Conservation (phyloP, 2,888 invertebrate species). For the Clepsis dumicolana region DNA sequence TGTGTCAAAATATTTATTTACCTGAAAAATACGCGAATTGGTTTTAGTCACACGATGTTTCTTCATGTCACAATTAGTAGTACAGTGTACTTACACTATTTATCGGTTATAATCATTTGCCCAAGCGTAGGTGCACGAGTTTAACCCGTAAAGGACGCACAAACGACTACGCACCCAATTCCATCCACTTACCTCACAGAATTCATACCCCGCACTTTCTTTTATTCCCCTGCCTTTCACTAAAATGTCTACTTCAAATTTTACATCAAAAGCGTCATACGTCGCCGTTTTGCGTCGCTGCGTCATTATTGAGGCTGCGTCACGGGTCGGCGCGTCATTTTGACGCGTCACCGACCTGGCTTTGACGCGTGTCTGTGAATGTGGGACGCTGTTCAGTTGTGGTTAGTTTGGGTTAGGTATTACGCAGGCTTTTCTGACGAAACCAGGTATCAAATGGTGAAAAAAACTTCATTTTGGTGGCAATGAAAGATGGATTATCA, state of each 20-base stretch:
- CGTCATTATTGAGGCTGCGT: constrained; percentile 33
- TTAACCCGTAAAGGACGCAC: background rate
- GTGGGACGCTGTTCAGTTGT: background rate
- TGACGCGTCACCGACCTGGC: constrained; percentile 32
- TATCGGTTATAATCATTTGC: too few species aligned
- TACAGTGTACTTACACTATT: too few species aligned
- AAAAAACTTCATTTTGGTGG: too few species aligned
- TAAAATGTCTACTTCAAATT: background rate
- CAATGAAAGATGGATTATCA: too few species aligned
- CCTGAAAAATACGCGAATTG: too few species aligned
- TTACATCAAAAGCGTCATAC: background rate
- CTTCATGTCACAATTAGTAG: too few species aligned
- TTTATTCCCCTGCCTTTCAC: background rate
- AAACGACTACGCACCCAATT: background rate
- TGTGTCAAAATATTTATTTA: too few species aligned
- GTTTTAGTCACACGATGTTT: too few species aligned
- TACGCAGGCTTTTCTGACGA: too few species aligned
- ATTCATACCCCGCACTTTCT: background rate
- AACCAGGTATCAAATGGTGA: too few species aligned
- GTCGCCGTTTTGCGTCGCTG: constrained; percentile 30
- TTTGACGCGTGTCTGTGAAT: constrained; percentile 34
- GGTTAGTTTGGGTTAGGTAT: background rate
- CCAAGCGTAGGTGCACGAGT: too few species aligned
- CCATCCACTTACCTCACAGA: background rate
- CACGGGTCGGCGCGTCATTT: constrained; percentile 39